Base-by-base conservation (phyloP, 2,888 invertebrate species). In the Colostygia pectinataria region DNA sequence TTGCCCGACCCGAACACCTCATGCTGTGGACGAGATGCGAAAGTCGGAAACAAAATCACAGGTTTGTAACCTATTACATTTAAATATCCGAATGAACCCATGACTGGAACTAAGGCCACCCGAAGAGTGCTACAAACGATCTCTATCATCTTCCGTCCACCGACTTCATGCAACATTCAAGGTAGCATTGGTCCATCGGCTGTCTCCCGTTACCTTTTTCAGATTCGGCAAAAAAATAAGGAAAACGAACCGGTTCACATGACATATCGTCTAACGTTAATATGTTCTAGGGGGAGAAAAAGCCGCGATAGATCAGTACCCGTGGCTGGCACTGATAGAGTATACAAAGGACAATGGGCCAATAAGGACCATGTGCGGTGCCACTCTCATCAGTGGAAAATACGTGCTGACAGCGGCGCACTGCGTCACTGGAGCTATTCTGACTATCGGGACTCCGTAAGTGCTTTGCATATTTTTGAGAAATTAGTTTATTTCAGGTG, bases 321-420 rank as follows among this genome's bases (percentile, higher is more conserved):
- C 93, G 0, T 93, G 92, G 92, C 66, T 92, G 73, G 89, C 79
- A 0, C 64, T 92, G 24, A 73, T 92, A 9, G 81, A 90, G 32
- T 92, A 92, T 61, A 48, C 51, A 0, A 64, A 64, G 28, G 33
- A 49, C 0, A 92, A 91, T 2, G 74, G 83, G 2, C 77, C 92
- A 0, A 92, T 93, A 58, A 92, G 87, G 38, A 52, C 46, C 7
- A 13, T 46, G 8, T 54, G 54, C 28, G 46, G 56, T 12, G 43
- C 46, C 0, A 23, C 46, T 4, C 51, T 56, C 23, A 58, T 56
- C 42, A 55, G 55, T 33, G 38, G 36, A 10, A 9, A 34, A 42
- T 45, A 42, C 45, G 55, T 61, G 18, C 43, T 59, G 13, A 55
- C 55, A 12, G 91, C 92, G 1, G 91, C 85, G 0, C 91, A 91